Conservation (phyloP, 92 coral and sea anemone genomes). For the Paragorgia papillata region DNA sequence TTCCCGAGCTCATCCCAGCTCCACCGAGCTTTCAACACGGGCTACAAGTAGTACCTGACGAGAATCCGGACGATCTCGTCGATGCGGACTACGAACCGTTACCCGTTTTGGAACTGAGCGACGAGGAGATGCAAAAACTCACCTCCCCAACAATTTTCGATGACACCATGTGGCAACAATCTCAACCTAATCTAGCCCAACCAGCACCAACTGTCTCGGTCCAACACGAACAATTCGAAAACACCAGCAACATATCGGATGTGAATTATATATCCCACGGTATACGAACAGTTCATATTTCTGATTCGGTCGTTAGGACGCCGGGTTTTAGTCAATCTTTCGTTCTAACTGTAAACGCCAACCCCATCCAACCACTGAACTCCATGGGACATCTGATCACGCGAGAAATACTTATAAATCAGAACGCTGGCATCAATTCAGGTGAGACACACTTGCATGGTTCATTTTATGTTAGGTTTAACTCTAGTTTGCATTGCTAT, state of each 20-base stretch:
- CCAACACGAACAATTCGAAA: slow-evolving; percentile 48
- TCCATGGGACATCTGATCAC: slow-evolving; percentile 39
- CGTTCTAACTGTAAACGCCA: slow-evolving; percentile 36
- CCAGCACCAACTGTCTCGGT: slow-evolving; percentile 39
- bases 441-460: slow-evolving; percentile 14
- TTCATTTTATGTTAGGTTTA: too few species aligned
- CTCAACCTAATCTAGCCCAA: slow-evolving; percentile 12
- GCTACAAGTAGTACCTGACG: slow-evolving; percentile 94
- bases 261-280: slow-evolving; percentile 46
- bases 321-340: slow-evolving; percentile 41
- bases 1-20: slow-evolving; percentile 57
- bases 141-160: slow-evolving; percentile 84
- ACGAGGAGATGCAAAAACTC: slow-evolving; percentile 92
- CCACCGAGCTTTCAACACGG: slow-evolving; percentile 58
- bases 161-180: slow-evolving; percentile 75
- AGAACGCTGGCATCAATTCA: slow-evolving; percentile 17
- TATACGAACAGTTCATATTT: slow-evolving; percentile 45
- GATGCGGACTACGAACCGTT: slow-evolving; percentile 75
- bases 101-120: slow-evolving; percentile 74
- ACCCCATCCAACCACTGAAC: slow-evolving; percentile 41
- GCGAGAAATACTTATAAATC: slow-evolving; percentile 32
- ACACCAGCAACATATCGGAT: slow-evolving; percentile 31
- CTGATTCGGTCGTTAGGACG: slow-evolving; percentile 44
- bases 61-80: slow-evolving; percentile 77
- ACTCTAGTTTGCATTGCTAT: too few species aligned